These are phyloP conservation scores for Urocyon cinereoargenteus DNA, from an alignment of 2,797 vertebrate genomes.

Conservation along the genomic window DNA sequence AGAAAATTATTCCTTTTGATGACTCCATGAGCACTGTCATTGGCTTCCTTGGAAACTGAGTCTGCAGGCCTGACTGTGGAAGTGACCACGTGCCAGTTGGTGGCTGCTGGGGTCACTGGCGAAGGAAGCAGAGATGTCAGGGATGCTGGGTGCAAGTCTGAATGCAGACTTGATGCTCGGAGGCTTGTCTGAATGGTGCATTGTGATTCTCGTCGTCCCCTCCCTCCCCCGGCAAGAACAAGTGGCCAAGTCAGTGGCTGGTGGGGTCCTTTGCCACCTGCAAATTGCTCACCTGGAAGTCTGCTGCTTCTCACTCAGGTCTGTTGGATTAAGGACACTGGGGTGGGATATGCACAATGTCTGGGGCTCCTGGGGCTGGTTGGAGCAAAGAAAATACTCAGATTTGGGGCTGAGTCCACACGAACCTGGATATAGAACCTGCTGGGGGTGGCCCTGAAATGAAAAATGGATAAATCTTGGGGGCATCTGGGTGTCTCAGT, in stretches of 20 bases:
- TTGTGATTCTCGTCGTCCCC: too few relatives aligned
- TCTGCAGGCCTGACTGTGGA: not conserved
- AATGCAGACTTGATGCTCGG: too few relatives aligned
- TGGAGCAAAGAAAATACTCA: not conserved
- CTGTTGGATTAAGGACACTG: not conserved
- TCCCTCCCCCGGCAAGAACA: not conserved
- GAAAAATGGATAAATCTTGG: not conserved
- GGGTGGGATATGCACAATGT: not conserved
- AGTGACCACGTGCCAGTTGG: rapidly evolving
- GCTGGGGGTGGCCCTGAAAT: not conserved
- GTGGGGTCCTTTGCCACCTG: not conserved
- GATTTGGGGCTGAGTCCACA: not conserved
- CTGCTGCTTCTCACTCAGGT: not conserved
- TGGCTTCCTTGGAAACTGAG: not conserved
- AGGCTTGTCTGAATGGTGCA: not conserved
- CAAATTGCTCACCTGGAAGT: not conserved
- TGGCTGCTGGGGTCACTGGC: not conserved
- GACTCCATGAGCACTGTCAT: not conserved
- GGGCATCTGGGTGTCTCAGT: too few relatives aligned
- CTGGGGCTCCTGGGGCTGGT: not conserved
- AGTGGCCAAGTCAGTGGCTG: not conserved
- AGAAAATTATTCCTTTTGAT: not conserved
- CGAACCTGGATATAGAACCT: rapidly evolving
- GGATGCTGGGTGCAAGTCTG: not conserved
- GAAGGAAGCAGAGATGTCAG: not conserved